Conservation (phyloP, 2,888 invertebrate genomes). For the Lottia gigantea region DNA sequence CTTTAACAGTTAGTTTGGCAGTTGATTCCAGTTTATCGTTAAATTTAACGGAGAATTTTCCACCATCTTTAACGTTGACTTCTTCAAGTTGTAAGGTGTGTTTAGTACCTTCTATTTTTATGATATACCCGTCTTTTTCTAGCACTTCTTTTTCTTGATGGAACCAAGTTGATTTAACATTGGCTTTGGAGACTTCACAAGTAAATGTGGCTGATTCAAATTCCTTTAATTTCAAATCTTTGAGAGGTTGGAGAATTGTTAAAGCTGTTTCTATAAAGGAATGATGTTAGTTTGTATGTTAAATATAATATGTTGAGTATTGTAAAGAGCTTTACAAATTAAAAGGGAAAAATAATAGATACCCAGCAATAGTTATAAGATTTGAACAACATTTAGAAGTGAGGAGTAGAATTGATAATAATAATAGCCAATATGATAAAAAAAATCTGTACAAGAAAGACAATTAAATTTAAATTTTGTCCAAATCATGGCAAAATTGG, state of each 20-base stretch:
- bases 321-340: no score
- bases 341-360: no score
- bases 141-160: constrained; percentile 62
- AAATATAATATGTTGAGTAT: no score
- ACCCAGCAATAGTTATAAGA: no score
- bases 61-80: constrained; percentile 51
- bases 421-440: no score
- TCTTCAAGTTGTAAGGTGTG: constrained; percentile 48
- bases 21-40: constrained; percentile 41
- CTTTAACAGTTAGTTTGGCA: constrained; percentile 52
- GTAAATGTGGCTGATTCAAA: constrained; percentile 42
- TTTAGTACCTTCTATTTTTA: constrained; percentile 70
- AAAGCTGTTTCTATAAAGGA: constrained; percentile 33
- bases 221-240: constrained; percentile 41
- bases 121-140: constrained; percentile 83
- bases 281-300: no score
- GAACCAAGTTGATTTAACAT: constrained; percentile 45
- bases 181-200: constrained; percentile 49
- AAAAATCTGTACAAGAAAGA: no score
- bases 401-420: no score
- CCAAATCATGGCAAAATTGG: no score
- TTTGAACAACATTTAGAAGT: no score
- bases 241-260: constrained; percentile 41
- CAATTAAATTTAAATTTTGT: no score
- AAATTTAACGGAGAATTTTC: constrained; percentile 44